Evolutionary conservation across 2,888 invertebrate genomes (phyloP), one percentile per base, ranked within the genome.

Genomic region (Eristalis intricaria): DNA sequence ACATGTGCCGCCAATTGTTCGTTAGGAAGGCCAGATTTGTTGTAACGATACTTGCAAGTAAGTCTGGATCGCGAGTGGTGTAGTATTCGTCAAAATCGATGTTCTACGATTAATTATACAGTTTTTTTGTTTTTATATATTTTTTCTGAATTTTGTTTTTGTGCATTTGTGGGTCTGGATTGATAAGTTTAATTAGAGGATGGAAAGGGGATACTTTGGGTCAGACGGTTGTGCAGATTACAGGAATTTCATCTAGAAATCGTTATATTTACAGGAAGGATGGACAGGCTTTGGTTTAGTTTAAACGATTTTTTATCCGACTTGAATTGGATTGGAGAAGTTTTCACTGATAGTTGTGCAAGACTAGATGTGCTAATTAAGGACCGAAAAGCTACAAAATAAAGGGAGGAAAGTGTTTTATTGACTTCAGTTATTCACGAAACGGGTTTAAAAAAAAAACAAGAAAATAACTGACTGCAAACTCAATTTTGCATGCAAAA

Each of bases 1-100:
- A 96, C 96, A 98, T 97, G 94, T 97, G 96, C 93, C 97, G 97
- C 99, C 99, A 99, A 94, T 96, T 98, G 95, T 97, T 97, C 93
- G 98, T 97, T 93, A 99, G 95, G 95, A 98, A 98, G 90, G 97
- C 97, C 93, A 99, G 95, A 94, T 98, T 98, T 91, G 97, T 97
- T 93, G 96, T 97, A 94, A 99, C 97, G 93, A 97, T 97, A 94
- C 98, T 98, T 92, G 98, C 96, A 94, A 99, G 96, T 93, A 99
- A 96, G 92, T 97, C 97, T 93, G 97, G 96, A 95, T 99, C 99
- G 92, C 98, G 97, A 91, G 98, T 98, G 94, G 98, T 97, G 96
- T 99, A 99, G 96, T 98, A 98, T 93, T 98, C 97, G 93, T 98
- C 97, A 93, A 96, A 95, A 94, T 97, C 97, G 95, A 97, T 96